phyloP scores from a whole-genome alignment of 2,888 invertebrate genomes.

The Hirtodrosophila alboralis region DNA sequence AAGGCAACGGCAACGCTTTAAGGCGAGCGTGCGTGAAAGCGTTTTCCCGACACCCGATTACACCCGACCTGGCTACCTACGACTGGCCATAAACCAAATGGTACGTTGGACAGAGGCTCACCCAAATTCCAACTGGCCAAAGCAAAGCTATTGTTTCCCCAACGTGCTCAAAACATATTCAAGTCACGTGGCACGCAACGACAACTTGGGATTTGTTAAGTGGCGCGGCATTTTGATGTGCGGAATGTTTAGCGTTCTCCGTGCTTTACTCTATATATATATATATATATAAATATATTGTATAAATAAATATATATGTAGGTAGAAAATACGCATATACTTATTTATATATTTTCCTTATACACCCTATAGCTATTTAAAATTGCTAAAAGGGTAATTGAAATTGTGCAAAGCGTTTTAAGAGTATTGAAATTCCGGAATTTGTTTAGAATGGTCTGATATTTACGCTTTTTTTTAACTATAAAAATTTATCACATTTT shows the following conservation, averaged over 20 bases:
- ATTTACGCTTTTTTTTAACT: no score
- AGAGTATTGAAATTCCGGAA: no score
- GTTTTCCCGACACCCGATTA: slow-evolving; percentile 62
- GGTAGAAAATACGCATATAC: slow-evolving; percentile 4
- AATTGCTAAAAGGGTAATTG: no score
- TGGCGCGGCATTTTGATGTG: slow-evolving; percentile 70
- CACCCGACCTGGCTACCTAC: not conserved
- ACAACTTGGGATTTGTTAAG: slow-evolving; percentile 80
- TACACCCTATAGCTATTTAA: no score
- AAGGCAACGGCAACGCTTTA: slow-evolving; percentile 25
- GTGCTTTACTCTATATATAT: slow-evolving; percentile 1
- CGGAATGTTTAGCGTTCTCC: slow-evolving; percentile 57
- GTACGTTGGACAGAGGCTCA: not conserved
- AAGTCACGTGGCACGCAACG: slow-evolving; percentile 79
- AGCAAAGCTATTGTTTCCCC: slow-evolving; percentile 70
- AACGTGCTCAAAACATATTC: slow-evolving; percentile 45
- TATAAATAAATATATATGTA: slow-evolving; percentile 17
- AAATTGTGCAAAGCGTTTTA: no score
- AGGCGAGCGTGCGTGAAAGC: slow-evolving; percentile 75
- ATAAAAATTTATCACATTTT: no score
- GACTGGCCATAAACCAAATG: slow-evolving; percentile 42
- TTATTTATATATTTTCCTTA: no score
- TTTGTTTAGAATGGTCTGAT: no score
- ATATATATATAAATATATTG: slow-evolving; percentile 4
- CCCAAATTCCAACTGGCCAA: slow-evolving; percentile 55